Base-by-base conservation (phyloP, 2,113 vertebrate genomes). In the Tupaia chinensis region DNA sequence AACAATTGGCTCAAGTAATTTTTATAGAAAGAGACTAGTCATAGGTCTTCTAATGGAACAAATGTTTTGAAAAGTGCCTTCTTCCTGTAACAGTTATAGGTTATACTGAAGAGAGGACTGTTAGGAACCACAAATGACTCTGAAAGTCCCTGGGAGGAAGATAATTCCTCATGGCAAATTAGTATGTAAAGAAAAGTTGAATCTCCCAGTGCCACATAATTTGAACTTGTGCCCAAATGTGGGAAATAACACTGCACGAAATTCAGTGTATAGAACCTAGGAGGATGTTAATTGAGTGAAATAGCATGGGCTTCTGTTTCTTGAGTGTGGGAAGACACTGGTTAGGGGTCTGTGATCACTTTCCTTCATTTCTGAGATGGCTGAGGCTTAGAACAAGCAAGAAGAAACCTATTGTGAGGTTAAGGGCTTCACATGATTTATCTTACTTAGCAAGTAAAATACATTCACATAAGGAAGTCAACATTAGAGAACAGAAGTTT, bases 161-260 rank as follows among this genome's bases (percentile, higher is more conserved):
- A 94, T 87, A 94, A 80, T 96, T 74, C 10, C 15, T 86, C 87
- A 44, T 72, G 54, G 63, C 23, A 66, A 53, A 93, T 94, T 89
- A 91, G 22, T 79, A 95, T 93, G 79, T 84, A 85, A 70, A 95
- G 83, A 87, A 96, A 97, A 98, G 95, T 95, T 96, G 83, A 87
- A 20, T 93, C 69, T 96, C 27, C 70, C 77, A 63, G 66, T 65
- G 68, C 34, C 16, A 25, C 87, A 91, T 84, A 95, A 89, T 85
- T 89, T 77, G 94, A 80, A 23, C n/a, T 91, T 22, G 3, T 56
- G 54, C 72, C 74, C 53, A 4, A 74, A 65, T 74, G 63, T 96
- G 44, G 66, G 53, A 82, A 82, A 65, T 7, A 90, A 58, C 58
- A 96, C 23, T 91, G 56, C 77, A 9, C 77, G 69, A 63, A 92